Conservation (phyloP, 2,113 vertebrate genomes). For the Nettapus auritus region DNA sequence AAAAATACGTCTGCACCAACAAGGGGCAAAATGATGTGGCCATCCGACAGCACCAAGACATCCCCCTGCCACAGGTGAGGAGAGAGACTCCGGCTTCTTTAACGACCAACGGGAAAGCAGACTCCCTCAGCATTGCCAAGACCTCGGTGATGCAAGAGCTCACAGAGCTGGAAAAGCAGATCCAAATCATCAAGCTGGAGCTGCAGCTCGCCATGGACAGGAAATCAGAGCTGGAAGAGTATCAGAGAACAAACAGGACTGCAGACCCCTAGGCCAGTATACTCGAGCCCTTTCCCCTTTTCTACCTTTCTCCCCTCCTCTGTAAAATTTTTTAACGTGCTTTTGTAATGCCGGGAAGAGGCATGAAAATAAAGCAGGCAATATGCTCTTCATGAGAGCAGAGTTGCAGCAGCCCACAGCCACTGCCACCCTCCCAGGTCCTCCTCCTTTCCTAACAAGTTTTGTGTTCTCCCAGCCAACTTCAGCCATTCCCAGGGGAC, state of each 20-base stretch:
- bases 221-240: slow-evolving; percentile 93
- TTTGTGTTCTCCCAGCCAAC: slow-evolving; percentile 24
- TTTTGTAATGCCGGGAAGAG: slow-evolving; percentile 66
- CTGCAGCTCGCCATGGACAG: slow-evolving; percentile 91
- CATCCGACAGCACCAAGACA: slow-evolving; percentile 77
- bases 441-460: slow-evolving; percentile 50
- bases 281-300: not conserved
- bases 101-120: slow-evolving; percentile 89
- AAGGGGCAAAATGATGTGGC: slow-evolving; percentile 83
- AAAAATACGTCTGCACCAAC: slow-evolving; percentile 78
- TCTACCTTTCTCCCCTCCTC: not conserved
- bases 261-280: slow-evolving; percentile 72
- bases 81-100: slow-evolving; percentile 79
- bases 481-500: not conserved
- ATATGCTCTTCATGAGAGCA: not conserved
- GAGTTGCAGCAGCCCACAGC: slow-evolving; percentile 19
- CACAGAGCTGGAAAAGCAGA: slow-evolving; percentile 91
- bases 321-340: slow-evolving; percentile 60
- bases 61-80: slow-evolving; percentile 78
- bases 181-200: slow-evolving; percentile 92
- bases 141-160: slow-evolving; percentile 90
- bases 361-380: slow-evolving; percentile 26
- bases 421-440: slow-evolving; percentile 22
- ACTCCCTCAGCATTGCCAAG: slow-evolving; percentile 77
- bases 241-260: slow-evolving; percentile 85